A percentile compares a stretch with the other conserved stretches of the same genome.
Conservation (phyloP, 2,888 invertebrate species). For the Xestia ashworthii region DNA sequence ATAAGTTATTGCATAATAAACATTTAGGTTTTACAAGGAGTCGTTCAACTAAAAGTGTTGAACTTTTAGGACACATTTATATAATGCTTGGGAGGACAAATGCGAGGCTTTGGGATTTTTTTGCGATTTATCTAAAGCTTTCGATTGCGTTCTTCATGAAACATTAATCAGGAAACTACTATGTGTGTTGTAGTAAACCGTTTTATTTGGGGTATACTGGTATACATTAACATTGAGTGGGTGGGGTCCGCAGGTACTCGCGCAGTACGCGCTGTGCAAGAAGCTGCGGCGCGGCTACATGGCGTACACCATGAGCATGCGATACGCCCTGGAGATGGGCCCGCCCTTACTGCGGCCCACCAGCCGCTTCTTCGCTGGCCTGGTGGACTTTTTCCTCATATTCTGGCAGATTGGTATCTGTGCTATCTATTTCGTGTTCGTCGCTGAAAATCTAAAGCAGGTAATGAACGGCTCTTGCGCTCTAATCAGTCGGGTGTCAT, state of each 20-base stretch:
- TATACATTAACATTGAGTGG: background rate
- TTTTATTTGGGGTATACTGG: background rate
- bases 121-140: no score
- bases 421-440: conserved; percentile 96
- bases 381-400: conserved; percentile 92
- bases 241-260: conserved; percentile 20
- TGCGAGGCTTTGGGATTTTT: no score
- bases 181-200: background rate
- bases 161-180: no score
- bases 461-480: conserved; percentile 71
- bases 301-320: conserved; percentile 94
- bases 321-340: conserved; percentile 93
- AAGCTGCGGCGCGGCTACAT: conserved; percentile 89
- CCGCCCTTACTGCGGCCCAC: conserved; percentile 86
- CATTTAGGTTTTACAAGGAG: no score
- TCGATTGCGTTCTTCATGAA: no score
- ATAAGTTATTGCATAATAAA: no score
- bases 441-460: conserved; percentile 93
- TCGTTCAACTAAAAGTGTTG: no score
- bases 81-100: no score
- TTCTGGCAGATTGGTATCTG: conserved; percentile 97
- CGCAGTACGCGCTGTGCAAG: conserved; percentile 46
- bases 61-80: no score
- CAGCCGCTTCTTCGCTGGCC: conserved; percentile 85
- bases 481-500: background rate